A percentile compares a stretch with the other conserved stretches of the same genome.
Evolutionary conservation across 2,113 vertebrate species (phyloP).

Genomic region (Brachyistius frenatus): DNA sequence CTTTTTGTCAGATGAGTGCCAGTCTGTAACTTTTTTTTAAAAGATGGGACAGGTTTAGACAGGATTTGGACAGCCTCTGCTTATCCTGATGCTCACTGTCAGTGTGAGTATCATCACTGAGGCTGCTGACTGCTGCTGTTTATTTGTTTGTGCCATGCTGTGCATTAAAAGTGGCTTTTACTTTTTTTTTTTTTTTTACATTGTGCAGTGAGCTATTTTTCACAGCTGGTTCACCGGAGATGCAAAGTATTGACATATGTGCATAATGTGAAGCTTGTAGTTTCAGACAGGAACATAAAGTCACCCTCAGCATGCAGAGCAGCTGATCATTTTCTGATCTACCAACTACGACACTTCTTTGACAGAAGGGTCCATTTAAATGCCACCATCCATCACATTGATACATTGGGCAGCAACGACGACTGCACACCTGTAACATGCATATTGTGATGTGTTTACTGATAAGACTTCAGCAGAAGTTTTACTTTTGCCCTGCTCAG

Average conservation of each 20-base stretch:
- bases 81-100: conserved; percentile 16
- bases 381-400: background rate
- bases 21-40: background rate
- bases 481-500: conserved; percentile 11
- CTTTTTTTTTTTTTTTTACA: background rate
- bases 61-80: conserved; percentile 1
- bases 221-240: background rate
- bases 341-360: background rate
- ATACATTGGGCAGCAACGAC: background rate
- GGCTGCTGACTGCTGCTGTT: conserved; percentile 14
- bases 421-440: background rate
- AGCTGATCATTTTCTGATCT: background rate
- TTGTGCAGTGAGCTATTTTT: background rate
- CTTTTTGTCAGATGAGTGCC: background rate
- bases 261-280: background rate
- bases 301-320: conserved; percentile 1
- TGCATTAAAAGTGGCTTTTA: conserved; percentile 1
- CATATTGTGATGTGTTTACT: background rate
- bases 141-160: conserved; percentile 5
- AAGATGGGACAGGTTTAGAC: background rate
- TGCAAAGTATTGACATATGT: conserved; percentile 6
- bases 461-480: background rate
- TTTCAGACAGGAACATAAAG: background rate
- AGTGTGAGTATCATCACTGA: conserved; percentile 26
- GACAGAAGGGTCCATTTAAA: background rate